Base-by-base conservation (phyloP, 1,140 invertebrate species). In the Rhopalosiphum maidis region DNA sequence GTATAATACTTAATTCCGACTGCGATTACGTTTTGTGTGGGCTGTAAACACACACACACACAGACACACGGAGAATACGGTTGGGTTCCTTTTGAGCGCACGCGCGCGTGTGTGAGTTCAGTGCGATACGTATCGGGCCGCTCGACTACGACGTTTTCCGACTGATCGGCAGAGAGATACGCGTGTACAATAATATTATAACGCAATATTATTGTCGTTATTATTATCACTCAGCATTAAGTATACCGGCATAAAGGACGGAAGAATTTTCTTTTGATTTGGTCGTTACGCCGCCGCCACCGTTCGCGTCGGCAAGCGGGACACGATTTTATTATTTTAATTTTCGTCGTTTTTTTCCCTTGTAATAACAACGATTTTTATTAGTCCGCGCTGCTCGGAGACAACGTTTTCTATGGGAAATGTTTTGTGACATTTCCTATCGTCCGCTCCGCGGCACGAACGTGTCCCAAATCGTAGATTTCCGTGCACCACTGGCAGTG, bases 261-360 rank as follows among this genome's bases (percentile, higher is more conserved):
- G 60, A 77, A 77, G 60, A 77, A n/a, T 77, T 77, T 48, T 30
- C 23, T 87, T 87, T 48, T 87, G 43, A 48, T 43, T 25, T 87
- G 23, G 43, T 86, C 85, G 60, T n/a, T 77, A 77, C 60, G 60
- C 60, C 60, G 60, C 60, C 11, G 4, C 11, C 60, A 5, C 60
- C 30, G 11, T n/a, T 22, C 35, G n/a, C 77, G 83, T 46, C n/a
- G 37, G 43, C 43, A 87, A 87, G 9, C 43, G n/a, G 25, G 15
- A 87, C 85, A 87, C 85, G 85, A 87, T 87, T 48, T 87, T 48
- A 25, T 86, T 46, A 51, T 46, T 46, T 37, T 83, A 77, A 77
- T 77, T 77, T 77, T 77, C 15, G 60, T 68, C 15, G 60, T 77
- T 77, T n/a, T 77, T 35, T 77, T n/a, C 15, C 30, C 18, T 22